These are phyloP conservation scores for Alviniconcha strummeri DNA, from an alignment of 2,888 invertebrate species.

Conservation along the genomic window DNA sequence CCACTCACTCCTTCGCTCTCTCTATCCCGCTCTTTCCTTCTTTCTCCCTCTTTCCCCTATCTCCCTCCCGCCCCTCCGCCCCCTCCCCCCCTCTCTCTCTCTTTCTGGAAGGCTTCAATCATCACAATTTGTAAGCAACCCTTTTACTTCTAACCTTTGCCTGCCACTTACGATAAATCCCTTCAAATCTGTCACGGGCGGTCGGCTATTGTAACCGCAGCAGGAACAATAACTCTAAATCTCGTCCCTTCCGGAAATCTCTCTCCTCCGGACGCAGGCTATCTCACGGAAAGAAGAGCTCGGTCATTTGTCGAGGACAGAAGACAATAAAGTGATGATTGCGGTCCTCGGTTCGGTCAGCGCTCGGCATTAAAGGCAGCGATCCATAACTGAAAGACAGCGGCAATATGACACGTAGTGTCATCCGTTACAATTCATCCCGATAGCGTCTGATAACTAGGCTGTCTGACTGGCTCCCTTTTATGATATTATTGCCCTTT, in stretches of 20 bases:
- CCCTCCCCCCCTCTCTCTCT: too few relatives aligned
- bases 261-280: neutral
- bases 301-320: conserved; percentile 17
- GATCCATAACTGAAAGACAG: conserved; percentile 32
- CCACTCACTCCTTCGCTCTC: too few relatives aligned
- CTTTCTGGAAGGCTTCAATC: neutral
- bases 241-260: conserved; percentile 31
- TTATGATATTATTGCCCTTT: conserved; percentile 11
- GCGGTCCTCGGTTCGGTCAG: conserved; percentile 28
- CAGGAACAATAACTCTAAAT: conserved; percentile 33
- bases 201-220: neutral
- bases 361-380: conserved; percentile 20
- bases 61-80: neutral
- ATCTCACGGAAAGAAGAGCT: conserved; percentile 33
- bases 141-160: conserved; percentile 17
- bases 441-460: conserved; percentile 15
- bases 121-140: conserved; percentile 2
- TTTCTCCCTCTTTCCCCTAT: neutral
- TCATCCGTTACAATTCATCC: conserved; percentile 29
- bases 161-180: conserved; percentile 21
- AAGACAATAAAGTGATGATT: conserved; percentile 20
- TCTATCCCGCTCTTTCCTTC: neutral
- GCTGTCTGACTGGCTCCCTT: neutral
- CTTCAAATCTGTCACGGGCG: conserved; percentile 4
- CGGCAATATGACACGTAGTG: conserved; percentile 32